These are phyloP conservation scores for Poliocrania exsul DNA, from an alignment of 2,797 vertebrate species.

Conservation along the genomic window DNA sequence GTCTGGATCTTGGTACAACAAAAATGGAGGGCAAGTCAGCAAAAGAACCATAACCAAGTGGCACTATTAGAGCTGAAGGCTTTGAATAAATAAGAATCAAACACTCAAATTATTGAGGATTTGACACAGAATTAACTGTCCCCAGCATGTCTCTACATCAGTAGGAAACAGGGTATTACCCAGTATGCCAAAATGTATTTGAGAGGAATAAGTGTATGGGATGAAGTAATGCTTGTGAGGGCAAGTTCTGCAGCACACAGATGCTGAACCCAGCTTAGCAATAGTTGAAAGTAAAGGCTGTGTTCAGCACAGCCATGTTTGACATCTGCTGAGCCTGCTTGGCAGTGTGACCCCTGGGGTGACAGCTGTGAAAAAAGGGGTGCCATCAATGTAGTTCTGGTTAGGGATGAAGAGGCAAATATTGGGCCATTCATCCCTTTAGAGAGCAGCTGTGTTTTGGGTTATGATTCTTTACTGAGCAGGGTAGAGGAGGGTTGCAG, in stretches of 20 bases:
- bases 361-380: background rate
- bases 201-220: accelerated
- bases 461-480: background rate
- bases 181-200: background rate
- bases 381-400: accelerated
- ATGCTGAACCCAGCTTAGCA: background rate
- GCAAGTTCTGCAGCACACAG: background rate
- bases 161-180: background rate
- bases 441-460: background rate
- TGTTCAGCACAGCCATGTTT: background rate
- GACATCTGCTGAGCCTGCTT: background rate
- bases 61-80: background rate
- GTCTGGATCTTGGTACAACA: background rate
- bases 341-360: accelerated
- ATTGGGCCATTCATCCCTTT: background rate
- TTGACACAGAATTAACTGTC: background rate
- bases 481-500: background rate
- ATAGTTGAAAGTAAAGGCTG: background rate
- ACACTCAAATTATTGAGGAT: background rate
- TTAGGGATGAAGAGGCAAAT: background rate
- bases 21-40: background rate
- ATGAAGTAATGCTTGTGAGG: background rate
- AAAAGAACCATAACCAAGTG: background rate
- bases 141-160: background rate
- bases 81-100: background rate